Percentiles rank a stretch among this genome's conserved stretches.
Conservation (phyloP, 2,888 invertebrate species). For the Automeris io region DNA sequence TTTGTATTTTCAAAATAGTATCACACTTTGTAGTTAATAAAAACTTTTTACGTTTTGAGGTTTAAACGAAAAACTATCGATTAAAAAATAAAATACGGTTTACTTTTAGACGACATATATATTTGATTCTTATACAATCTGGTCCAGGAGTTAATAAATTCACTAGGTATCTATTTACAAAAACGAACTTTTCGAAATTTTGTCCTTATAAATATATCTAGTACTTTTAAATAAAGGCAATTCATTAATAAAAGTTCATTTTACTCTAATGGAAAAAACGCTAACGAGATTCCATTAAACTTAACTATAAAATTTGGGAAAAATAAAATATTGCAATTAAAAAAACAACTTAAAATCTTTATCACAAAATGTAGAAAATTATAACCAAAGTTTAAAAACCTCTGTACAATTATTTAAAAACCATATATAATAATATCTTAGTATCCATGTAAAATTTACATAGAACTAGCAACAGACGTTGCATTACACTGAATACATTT, state of each 20-base stretch:
- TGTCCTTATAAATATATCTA: slow-evolving; percentile 5
- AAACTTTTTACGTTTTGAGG: no score
- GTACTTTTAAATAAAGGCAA: background rate
- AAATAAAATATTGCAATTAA: background rate
- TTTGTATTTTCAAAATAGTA: no score
- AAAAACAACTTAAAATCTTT: no score
- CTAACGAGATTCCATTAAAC: slow-evolving; percentile 1
- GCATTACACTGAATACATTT: no score
- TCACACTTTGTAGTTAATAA: no score
- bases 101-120: no score
- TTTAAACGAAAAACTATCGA: no score
- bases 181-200: slow-evolving; percentile 10
- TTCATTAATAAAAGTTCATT: no score
- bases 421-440: background rate
- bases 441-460: background rate
- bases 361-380: background rate
- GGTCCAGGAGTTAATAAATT: slow-evolving; percentile 16
- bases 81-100: no score
- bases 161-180: slow-evolving; percentile 13
- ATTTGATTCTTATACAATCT: slow-evolving; percentile 14
- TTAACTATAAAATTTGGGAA: slow-evolving; percentile 6
- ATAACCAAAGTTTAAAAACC: background rate
- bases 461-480: background rate
- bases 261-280: background rate
- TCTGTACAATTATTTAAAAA: background rate